Base-by-base conservation (phyloP, 1,140 invertebrate genomes). In the Calycopis cecrops region DNA sequence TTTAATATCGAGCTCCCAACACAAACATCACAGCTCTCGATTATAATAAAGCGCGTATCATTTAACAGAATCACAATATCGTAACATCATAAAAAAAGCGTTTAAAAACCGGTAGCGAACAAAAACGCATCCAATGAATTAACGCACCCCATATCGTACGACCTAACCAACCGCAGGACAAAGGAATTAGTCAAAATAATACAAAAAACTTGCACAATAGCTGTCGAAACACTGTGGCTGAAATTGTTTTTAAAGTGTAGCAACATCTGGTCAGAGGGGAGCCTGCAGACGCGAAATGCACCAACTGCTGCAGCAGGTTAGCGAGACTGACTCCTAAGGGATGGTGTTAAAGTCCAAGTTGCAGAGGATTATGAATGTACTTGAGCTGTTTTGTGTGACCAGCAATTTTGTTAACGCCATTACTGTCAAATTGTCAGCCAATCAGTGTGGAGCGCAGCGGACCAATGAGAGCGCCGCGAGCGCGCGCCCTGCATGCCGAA, bases 111-210 rank as follows among this genome's bases (percentile, higher is more conserved):
- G 67, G 73, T 76, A 79, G 74, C 72, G 59, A 76, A 81, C 69
- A 79, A 79, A 76, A 77, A 74, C 75, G 67, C 61, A 73, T 73
- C 72, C 69, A 73, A 79, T 81, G 79, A 79, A 76, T 76, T 73
- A 73, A 70, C 64, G 71, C 76, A 69, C 76, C 73, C 82, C 71
- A 73, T 52, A 68, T 72, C 73, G 79, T 76, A 70, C 68, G 75
- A 81, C 76, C 79, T 83, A 85, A 85, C 82, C 82, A 82, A 85
- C 82, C 82, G 69, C 77, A 79, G 66, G 67, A 80, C 79, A 82
- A 85, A 82, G 72, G 82, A 83, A 82, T 85, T 85, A 83, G 76
- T 76, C 73, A 75, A 81, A 81, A 85, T 85, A 80, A 85, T 79
- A 76, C 68, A 78, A 75, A 78, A 83, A 81, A 63, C 66, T 79